Evolutionary conservation across 2,113 vertebrate species (phyloP).

Genomic region (Hemichromis elongatus): DNA sequence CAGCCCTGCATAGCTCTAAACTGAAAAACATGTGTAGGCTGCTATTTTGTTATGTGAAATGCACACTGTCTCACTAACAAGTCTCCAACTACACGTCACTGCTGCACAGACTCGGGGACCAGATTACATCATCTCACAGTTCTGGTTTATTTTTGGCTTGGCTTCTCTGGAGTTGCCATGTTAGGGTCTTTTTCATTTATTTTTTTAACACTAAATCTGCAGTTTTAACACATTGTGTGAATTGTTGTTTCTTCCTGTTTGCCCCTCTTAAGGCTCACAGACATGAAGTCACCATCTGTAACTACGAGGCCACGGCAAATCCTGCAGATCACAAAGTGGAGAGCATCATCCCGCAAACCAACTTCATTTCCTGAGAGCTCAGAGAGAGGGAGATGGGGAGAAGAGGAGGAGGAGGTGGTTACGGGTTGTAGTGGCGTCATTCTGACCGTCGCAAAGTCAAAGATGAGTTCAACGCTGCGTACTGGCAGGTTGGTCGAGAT

Average conservation of each 20-base stretch:
- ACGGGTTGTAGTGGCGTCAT: neutral
- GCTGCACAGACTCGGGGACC: neutral
- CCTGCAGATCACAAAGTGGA: constrained; percentile 90
- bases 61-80: neutral
- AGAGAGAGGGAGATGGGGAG: neutral
- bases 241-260: neutral
- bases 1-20: no score
- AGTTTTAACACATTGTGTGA: neutral
- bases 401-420: neutral
- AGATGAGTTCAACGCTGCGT: neutral
- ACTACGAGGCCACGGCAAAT: constrained; percentile 91
- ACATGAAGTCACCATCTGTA: constrained; percentile 95
- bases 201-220: neutral
- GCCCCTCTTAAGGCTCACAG: constrained; percentile 77
- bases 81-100: neutral
- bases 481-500: neutral
- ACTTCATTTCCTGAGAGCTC: constrained; percentile 85
- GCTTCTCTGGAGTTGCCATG: no score
- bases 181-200: no score
- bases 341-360: constrained; percentile 84
- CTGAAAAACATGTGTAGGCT: no score
- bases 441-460: neutral
- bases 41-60: no score
- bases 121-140: neutral
- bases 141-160: neutral